Evolutionary conservation across 1,140 invertebrate species (phyloP).

Genomic region (Drosophila murphyi): DNA sequence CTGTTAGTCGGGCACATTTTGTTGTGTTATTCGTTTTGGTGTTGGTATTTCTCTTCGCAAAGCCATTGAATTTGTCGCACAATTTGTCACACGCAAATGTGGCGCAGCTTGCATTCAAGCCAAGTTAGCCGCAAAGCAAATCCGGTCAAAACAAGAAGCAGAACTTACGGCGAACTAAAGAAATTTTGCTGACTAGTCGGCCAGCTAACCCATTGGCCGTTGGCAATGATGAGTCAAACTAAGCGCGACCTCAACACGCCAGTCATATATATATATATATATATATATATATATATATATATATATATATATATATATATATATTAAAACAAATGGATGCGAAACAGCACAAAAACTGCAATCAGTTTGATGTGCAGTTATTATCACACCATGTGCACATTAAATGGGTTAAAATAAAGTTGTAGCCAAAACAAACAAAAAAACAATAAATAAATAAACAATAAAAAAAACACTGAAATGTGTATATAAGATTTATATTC

Average conservation of each 20-base stretch:
- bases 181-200: slow-evolving; percentile 37
- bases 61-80: slow-evolving; percentile 62
- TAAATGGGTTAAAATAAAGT: background rate
- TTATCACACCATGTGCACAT: background rate
- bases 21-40: background rate
- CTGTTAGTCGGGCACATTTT: background rate
- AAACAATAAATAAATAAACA: no score
- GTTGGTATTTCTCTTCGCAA: background rate
- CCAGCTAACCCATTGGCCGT: slow-evolving; percentile 7
- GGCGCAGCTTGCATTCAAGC: slow-evolving; percentile 45
- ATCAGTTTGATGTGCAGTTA: background rate
- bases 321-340: no score
- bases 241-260: slow-evolving; percentile 17
- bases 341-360: background rate
- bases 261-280: background rate
- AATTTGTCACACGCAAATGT: slow-evolving; percentile 60
- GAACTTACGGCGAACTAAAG: background rate
- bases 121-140: slow-evolving; percentile 33
- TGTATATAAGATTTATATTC: background rate
- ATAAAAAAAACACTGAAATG: background rate
- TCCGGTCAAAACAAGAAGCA: slow-evolving; percentile 39
- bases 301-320: background rate
- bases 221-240: slow-evolving; percentile 11
- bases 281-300: background rate
- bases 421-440: no score